Percentiles rank a stretch among this genome's conserved stretches.
Evolutionary conservation across 2,888 invertebrate genomes (phyloP).

Genomic region (Sphaerophoria taeniata): DNA sequence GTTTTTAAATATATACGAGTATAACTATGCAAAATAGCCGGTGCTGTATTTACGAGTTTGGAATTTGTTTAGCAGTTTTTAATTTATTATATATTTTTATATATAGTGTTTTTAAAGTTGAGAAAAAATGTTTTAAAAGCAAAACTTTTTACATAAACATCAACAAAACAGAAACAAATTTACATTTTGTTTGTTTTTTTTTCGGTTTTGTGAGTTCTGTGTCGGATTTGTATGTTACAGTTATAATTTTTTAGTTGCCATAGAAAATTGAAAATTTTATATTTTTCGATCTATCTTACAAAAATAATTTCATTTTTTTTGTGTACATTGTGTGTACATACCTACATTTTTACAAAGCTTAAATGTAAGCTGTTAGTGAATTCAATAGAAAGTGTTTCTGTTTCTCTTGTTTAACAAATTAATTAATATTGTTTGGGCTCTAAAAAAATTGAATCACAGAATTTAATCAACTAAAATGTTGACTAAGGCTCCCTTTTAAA

Average conservation of each 20-base stretch:
- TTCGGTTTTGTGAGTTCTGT: slow-evolving; percentile 34
- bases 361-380: slow-evolving; percentile 36
- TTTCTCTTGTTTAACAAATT: neutral
- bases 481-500: too few relatives aligned
- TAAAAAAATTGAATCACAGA: too few relatives aligned
- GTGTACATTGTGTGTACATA: slow-evolving; percentile 17
- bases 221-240: slow-evolving; percentile 42
- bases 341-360: slow-evolving; percentile 37
- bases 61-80: slow-evolving; percentile 29
- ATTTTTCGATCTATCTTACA: too few relatives aligned
- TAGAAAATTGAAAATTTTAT: too few relatives aligned
- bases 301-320: slow-evolving; percentile 42
- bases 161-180: slow-evolving; percentile 32
- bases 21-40: slow-evolving; percentile 70
- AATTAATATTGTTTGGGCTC: too few relatives aligned
- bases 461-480: too few relatives aligned
- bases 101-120: slow-evolving; percentile 42
- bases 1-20: slow-evolving; percentile 55
- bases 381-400: slow-evolving; percentile 49
- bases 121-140: slow-evolving; percentile 60
- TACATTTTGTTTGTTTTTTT: slow-evolving; percentile 33
- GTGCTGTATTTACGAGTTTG: slow-evolving; percentile 67
- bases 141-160: slow-evolving; percentile 61
- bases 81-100: slow-evolving; percentile 22
- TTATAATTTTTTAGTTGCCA: neutral